These are phyloP conservation scores for Nematolebias whitei DNA, from an alignment of 2,113 vertebrate genomes.

Conservation along the genomic window DNA sequence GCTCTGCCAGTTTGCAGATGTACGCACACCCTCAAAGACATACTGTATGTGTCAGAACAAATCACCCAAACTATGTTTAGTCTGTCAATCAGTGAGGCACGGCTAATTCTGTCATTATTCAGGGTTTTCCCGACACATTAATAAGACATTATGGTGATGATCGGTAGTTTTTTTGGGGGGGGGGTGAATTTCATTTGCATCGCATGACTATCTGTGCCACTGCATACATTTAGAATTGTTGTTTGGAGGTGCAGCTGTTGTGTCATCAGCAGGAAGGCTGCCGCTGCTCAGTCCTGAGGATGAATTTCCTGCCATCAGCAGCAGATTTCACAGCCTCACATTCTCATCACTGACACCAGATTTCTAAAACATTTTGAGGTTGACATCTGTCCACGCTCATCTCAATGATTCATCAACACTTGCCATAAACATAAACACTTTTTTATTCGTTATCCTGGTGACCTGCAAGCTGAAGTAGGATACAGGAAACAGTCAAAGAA, in stretches of 20 bases:
- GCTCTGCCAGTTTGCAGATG: conserved; percentile 39
- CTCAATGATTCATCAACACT: not conserved
- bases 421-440: too few species aligned
- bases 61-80: conserved; percentile 37
- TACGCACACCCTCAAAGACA: conserved; percentile 36
- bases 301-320: not conserved
- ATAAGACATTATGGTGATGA: conserved; percentile 5
- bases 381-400: not conserved
- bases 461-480: not conserved
- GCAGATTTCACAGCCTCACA: conserved; percentile 1
- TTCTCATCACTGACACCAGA: not conserved
- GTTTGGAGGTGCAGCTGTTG: not conserved
- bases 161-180: conserved; percentile 21
- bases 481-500: too few species aligned
- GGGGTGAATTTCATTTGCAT: not conserved
- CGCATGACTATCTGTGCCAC: not conserved
- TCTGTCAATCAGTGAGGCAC: conserved; percentile 42
- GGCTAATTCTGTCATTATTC: conserved; percentile 25
- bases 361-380: not conserved
- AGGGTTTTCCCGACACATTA: conserved; percentile 6
- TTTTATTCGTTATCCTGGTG: not conserved
- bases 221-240: not conserved
- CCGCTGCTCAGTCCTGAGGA: not conserved
- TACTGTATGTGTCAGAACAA: conserved; percentile 32
- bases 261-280: not conserved